Conservation (phyloP, 2,888 invertebrate species). For the Periphyllus acericola region DNA sequence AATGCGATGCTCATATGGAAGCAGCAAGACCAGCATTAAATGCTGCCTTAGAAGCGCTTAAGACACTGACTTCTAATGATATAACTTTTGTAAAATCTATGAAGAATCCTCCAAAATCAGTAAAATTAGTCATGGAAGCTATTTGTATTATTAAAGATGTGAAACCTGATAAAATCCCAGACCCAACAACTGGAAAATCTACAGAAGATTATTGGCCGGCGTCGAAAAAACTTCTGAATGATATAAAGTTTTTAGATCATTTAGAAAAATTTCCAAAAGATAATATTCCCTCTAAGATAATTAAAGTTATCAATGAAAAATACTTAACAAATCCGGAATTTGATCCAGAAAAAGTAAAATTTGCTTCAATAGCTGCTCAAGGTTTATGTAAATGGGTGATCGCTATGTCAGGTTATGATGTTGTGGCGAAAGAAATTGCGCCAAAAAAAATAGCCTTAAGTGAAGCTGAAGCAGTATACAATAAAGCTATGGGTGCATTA, state of each 20-base stretch:
- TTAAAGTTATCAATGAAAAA: conserved; percentile 84
- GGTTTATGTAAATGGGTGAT: conserved; percentile 94
- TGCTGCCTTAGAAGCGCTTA: conserved; percentile 82
- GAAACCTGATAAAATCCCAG: conserved; percentile 87
- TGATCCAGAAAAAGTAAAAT: conserved; percentile 88
- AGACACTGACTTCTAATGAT: conserved; percentile 83
- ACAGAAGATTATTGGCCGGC: conserved; percentile 94
- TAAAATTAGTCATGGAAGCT: conserved; percentile 93
- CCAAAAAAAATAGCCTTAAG: conserved; percentile 93
- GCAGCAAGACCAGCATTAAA: conserved; percentile 93
- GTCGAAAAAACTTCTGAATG: conserved; percentile 86
- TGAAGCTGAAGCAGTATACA: conserved; percentile 84
- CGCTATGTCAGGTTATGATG: conserved; percentile 94
- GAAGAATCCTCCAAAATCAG: conserved; percentile 93
- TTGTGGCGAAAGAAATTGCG: conserved; percentile 89
- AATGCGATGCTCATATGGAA: conserved; percentile 90
- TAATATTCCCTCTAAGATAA: conserved; percentile 84
- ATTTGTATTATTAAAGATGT: conserved; percentile 92
- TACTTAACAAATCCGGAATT: conserved; percentile 87
- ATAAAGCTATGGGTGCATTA: conserved; percentile 76
- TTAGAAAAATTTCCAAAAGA: conserved; percentile 92
- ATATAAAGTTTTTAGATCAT: conserved; percentile 90
- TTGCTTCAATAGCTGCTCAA: conserved; percentile 89
- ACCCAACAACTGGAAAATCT: conserved; percentile 81
- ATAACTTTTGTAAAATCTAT: conserved; percentile 90